Evolutionary conservation across 30 jellyfish, hydroid and myxozoan genomes (phyloP), one percentile per base, ranked within the genome.

Genomic region (Turritopsis rubra): DNA sequence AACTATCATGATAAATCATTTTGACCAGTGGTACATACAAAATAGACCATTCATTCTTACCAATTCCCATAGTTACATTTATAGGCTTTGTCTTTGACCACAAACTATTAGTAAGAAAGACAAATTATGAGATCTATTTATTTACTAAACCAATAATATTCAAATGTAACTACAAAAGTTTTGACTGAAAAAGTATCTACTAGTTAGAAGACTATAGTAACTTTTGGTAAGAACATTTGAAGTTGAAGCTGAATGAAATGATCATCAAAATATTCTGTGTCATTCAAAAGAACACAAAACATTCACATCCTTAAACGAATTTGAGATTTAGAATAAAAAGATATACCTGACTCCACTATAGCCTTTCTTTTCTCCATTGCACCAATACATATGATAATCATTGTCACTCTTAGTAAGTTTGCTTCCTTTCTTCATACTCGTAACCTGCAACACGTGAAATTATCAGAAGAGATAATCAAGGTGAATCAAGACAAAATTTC

Each of bases 311-410:
- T n/a, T n/a, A n/a, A n/a, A n/a, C n/a, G n/a, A n/a, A n/a, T n/a
- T n/a, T n/a, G n/a, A n/a, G n/a, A n/a, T n/a, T n/a, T n/a, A n/a
- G n/a, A n/a, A n/a, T n/a, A n/a, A n/a, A n/a, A n/a, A n/a, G n/a
- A 52, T 92, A 19, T 74, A 94, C 99, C 90, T 83, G 21, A 91
- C 91, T 8, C 99, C 99, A 89, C 99, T 94, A 89, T 94, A 94
- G 1, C 99, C 99, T 66, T 94, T 94, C 85, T 94, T 85, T 78
- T 94, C 96, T 26, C 96, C 99, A 23, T 53, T 26, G 71, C 84
- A 79, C 91, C 93, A 89, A 83, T 88, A 94, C 99, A 94, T 94
- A 84, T 82, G 73, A 86, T 94, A 94, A 19, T 75, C 86, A 28
- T 29, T 31, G 1, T 25, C 25, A 21, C 27, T 73, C 0, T 18